Conservation (phyloP, 2,888 invertebrate genomes). For the Aphodius sticticus region DNA sequence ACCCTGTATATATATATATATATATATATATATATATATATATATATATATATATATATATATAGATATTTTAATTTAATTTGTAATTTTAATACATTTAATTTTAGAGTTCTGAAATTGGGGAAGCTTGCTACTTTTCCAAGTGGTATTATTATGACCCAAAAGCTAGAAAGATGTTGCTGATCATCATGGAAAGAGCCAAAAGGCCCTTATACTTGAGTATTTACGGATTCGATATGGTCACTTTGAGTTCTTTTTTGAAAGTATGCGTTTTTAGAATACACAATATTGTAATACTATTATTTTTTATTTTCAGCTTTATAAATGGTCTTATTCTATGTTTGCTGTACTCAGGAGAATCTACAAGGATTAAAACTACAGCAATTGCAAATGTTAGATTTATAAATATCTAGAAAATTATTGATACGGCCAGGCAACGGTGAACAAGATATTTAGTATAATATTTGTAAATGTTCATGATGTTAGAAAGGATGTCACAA, state of each 20-base stretch:
- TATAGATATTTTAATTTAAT: too few species aligned
- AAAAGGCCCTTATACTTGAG: too few species aligned
- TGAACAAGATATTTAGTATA: too few species aligned
- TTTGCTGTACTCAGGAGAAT: constrained; percentile 22
- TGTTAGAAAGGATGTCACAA: too few species aligned
- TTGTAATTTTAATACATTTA: background rate
- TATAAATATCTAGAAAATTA: too few species aligned
- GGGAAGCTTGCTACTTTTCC: constrained; percentile 18
- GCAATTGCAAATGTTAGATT: too few species aligned
- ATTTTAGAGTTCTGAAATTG: constrained; percentile 9
- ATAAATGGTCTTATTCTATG: constrained; percentile 26
- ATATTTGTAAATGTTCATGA: too few species aligned
- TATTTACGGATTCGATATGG: too few species aligned
- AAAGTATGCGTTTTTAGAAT: constrained; percentile 18
- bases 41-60: too few species aligned
- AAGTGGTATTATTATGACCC: constrained; percentile 24
- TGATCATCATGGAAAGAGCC: background rate
- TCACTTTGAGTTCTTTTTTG: background rate
- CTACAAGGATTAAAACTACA: background rate
- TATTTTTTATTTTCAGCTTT: constrained; percentile 14
- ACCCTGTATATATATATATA: too few species aligned
- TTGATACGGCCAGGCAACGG: too few species aligned
- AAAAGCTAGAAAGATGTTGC: constrained; percentile 9
- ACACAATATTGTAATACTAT: background rate
- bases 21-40: too few species aligned